Evolutionary conservation across 2,888 invertebrate species (phyloP), one percentile per base, ranked within the genome.

Genomic region (Pammene aurita): DNA sequence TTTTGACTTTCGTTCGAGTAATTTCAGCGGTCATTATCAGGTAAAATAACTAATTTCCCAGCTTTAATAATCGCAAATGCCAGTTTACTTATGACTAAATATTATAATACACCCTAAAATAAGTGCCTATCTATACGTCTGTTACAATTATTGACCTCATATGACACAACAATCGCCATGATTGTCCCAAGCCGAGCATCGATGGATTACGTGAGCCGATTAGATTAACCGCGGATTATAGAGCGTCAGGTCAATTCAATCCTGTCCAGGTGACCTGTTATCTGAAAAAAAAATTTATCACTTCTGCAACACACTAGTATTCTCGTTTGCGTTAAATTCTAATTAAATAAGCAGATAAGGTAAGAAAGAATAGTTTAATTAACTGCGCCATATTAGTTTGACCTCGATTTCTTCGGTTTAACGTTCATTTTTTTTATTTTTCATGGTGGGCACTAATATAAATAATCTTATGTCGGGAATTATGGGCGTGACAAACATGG

Each of bases 151-250:
- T 18, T 16, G 18, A 26, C 5, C 26, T 5, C 26, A 44, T 14
- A 57, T 11, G 13, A 35, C 14, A 44, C 7, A 61, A n/a, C 9
- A 16, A 16, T 13, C 9, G 16, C 61, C 38, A 38, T 62, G 18
- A 34, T 54, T 26, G 18, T 26, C 13, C 6, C 2, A 10, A 7
- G 16, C 44, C 26, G 52, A 54, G n/a, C 42, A 41, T 44, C 26
- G 35, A 44, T 35, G 42, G 55, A 44, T 44, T 48, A 48, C 46
- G 35, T 64, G 52, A 42, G 42, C 34, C 34, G 63, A 64, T 62
- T 62, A 62, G 50, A 62, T 48, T 18, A 16, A 18, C 61, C 16
- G 48, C 41, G 62, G 62, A 62, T 52, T 62, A 62, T 52, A 41
- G n/a, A 41, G 13, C 35, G 11, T 18, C 62, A 41, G 38, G 41